Base-by-base conservation (phyloP, 2,113 vertebrate genomes). In the Hyla sarda region DNA sequence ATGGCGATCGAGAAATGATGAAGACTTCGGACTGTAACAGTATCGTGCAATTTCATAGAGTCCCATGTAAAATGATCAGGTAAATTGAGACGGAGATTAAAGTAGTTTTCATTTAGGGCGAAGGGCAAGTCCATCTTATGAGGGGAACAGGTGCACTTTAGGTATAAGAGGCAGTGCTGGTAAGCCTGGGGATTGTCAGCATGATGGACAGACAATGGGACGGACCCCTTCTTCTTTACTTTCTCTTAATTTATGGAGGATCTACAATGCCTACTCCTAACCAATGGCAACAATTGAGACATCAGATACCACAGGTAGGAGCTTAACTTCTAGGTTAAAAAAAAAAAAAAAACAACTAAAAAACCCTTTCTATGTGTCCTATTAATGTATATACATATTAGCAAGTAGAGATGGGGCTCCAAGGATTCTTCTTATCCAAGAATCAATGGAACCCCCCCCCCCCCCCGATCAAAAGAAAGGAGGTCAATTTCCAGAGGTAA, bases 51-150 rank as follows among this genome's bases (percentile, higher is more conserved):
- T 71, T 37, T 71, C 34, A 37, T 21, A 71, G 67, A 10, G 32
- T 37, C 21, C 10, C 67, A 11, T 23, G 67, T 37, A 71, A 71
- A 41, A 37, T 12, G 67, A 71, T 71, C 19, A 5, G 67, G 67
- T 71, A 71, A 21, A 71, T 71, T 71, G 67, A 23, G 67, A 71
- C 1, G 67, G 67, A 37, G 34, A 71, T 71, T 67, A 19, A 71
- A 71, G 32, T 71, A 0, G 16, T 71, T 71, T 71, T 71, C 32
- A 71, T 71, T 34, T 71, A 19, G 30, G 32, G 32, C 32, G 37
- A 21, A 71, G 67, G 62, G 13, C 30, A 34, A 0, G 8, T 32
- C 13, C 7, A 6, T 67, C 28, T 67, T 67, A 17, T 67, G 62
- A 67, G 30, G 30, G 32, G 17, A 34, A 37, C 67, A 71, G 67